Percentiles rank a stretch among this genome's conserved stretches.
phyloP scores from a whole-genome alignment of 2,113 vertebrate species.

The Pyxicephalus adspersus region DNA sequence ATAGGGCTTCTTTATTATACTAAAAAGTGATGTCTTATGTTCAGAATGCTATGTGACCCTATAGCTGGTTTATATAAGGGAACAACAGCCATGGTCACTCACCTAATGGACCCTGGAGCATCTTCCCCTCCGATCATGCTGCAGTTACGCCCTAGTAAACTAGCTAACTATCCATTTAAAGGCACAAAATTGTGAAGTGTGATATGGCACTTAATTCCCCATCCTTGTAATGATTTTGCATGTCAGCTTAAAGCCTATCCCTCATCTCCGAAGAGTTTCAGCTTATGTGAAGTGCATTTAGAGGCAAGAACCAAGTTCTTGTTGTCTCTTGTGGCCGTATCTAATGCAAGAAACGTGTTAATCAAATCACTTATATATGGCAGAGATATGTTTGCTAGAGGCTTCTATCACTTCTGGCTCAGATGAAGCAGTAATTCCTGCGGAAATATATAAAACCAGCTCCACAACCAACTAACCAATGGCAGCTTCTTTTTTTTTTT shows the following conservation, averaged over 20 bases:
- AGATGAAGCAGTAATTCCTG: background rate
- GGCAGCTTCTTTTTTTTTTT: background rate
- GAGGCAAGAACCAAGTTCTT: constrained; percentile 26
- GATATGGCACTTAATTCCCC: constrained; percentile 47
- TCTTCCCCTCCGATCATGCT: too few relatives aligned
- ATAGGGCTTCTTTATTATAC: too few relatives aligned
- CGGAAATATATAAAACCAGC: background rate
- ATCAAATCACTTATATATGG: constrained; percentile 44
- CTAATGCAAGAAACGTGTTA: constrained; percentile 56
- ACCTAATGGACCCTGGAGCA: too few relatives aligned
- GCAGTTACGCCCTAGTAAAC: background rate
- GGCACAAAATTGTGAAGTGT: constrained; percentile 32
- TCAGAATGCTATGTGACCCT: too few relatives aligned
- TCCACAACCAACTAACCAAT: background rate
- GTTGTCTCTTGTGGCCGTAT: constrained; percentile 43
- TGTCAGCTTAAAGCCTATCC: constrained; percentile 40
- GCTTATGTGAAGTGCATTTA: constrained; percentile 48
- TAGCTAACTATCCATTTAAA: constrained; percentile 11
- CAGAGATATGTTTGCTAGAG: constrained; percentile 19
- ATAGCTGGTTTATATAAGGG: too few relatives aligned
- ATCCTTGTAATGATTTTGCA: constrained; percentile 19
- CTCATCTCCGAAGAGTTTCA: background rate
- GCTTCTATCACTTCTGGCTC: background rate
- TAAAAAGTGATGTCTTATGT: too few relatives aligned
- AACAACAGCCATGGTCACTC: too few relatives aligned